Evolutionary conservation across 2,797 vertebrate species (phyloP).

Genomic region (Sebastes elongatus): DNA sequence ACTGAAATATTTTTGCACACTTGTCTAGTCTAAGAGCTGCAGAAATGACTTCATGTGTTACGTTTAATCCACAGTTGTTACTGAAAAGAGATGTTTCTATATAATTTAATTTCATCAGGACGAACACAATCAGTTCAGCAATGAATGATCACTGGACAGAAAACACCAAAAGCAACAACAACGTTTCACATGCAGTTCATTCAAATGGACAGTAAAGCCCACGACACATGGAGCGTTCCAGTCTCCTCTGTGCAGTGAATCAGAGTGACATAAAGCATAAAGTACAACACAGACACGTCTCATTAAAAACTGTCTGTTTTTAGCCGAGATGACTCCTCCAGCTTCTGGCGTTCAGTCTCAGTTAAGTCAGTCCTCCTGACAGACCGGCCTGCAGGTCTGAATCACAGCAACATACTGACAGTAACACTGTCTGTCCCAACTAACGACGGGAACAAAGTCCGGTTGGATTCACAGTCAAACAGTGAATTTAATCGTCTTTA

Average conservation of each 20-base stretch:
- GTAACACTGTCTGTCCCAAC: background rate
- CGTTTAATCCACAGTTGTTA: background rate
- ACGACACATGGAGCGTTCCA: background rate
- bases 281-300: background rate
- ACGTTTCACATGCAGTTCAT: background rate
- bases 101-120: background rate
- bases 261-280: background rate
- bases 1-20: background rate
- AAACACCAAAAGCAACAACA: background rate
- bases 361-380: conserved; percentile 20
- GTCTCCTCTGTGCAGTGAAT: background rate
- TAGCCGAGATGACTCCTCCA: conserved; percentile 4
- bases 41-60: background rate
- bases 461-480: background rate
- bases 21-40: background rate
- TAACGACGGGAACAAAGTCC: background rate
- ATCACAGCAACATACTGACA: background rate
- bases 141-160: background rate
- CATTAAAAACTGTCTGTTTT: conserved; percentile 24
- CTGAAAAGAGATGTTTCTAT: background rate
- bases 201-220: background rate
- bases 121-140: background rate
- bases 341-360: conserved; percentile 9
- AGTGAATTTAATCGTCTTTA: background rate
- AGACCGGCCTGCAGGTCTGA: conserved; percentile 1